Conservation (phyloP, 1,140 invertebrate genomes). For the Helicoverpa armigera region DNA sequence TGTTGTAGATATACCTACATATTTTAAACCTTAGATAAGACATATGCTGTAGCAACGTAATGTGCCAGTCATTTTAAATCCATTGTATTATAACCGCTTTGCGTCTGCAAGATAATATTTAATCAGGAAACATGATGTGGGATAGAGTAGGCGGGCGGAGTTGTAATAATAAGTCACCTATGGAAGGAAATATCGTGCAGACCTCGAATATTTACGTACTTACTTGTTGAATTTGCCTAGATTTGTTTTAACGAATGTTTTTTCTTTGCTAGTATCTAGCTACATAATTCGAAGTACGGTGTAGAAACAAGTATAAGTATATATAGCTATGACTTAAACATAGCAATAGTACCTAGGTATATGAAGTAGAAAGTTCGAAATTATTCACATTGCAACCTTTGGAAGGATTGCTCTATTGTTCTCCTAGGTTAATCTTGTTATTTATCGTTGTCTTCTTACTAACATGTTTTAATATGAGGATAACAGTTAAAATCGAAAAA, state of each 20-base stretch:
- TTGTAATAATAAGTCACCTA: slow-evolving; percentile 37
- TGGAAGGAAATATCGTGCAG: slow-evolving; percentile 11
- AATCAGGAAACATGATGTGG: slow-evolving; percentile 61
- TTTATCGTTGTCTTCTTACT: too few species aligned
- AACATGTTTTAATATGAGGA: too few species aligned
- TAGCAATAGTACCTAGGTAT: too few species aligned
- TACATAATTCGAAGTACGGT: too few species aligned
- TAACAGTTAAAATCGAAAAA: background rate
- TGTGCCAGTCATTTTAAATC: slow-evolving; percentile 57
- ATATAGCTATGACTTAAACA: too few species aligned
- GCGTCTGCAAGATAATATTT: slow-evolving; percentile 61
- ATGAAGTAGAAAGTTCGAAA: too few species aligned
- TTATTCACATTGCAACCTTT: too few species aligned
- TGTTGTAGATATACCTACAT: background rate
- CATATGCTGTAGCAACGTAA: slow-evolving; percentile 36
- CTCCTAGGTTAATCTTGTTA: too few species aligned
- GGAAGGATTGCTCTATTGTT: background rate
- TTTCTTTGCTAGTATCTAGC: too few species aligned
- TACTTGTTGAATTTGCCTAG: slow-evolving; percentile 36
- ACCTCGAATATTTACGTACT: background rate
- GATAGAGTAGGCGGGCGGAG: slow-evolving; percentile 46
- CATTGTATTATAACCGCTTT: slow-evolving; percentile 59
- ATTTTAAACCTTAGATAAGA: slow-evolving; percentile 13
- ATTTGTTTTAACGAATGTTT: background rate
- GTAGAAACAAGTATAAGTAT: too few species aligned